Evolutionary conservation across 2,888 invertebrate species (phyloP).

Genomic region (Heliconius erato): DNA sequence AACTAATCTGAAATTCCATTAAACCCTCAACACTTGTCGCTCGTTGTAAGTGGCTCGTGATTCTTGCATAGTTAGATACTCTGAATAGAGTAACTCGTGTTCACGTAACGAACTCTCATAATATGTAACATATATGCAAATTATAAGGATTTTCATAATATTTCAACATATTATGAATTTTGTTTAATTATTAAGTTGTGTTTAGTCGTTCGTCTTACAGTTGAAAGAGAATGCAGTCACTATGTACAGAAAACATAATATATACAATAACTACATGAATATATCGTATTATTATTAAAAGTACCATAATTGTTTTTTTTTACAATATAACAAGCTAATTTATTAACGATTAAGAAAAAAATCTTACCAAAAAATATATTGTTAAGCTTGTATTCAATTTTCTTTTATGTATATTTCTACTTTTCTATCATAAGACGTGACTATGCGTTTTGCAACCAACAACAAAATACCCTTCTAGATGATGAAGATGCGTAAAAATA

Average conservation of each 20-base stretch:
- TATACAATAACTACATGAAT: background rate
- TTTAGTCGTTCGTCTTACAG: background rate
- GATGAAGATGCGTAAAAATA: too few species aligned
- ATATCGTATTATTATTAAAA: background rate
- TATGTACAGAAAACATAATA: background rate
- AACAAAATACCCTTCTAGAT: background rate
- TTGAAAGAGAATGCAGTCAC: background rate
- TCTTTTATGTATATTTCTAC: background rate
- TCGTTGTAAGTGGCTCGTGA: slow-evolving; percentile 27
- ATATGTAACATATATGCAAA: background rate
- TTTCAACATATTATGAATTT: background rate
- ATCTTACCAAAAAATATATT: background rate
- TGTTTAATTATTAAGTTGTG: background rate
- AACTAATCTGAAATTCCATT: slow-evolving; percentile 28
- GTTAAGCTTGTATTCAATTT: background rate
- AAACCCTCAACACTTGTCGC: slow-evolving; percentile 32
- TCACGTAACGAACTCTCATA: slow-evolving; percentile 8
- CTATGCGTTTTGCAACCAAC: background rate
- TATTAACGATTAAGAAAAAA: too few species aligned
- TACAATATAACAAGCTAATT: too few species aligned
- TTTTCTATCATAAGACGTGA: background rate
- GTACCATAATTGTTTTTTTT: background rate
- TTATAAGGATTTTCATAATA: slow-evolving; percentile 1
- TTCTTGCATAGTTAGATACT: slow-evolving; percentile 24
- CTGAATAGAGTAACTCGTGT: slow-evolving; percentile 7